Conservation (phyloP, 2,888 invertebrate species). For the Idaea straminata region DNA sequence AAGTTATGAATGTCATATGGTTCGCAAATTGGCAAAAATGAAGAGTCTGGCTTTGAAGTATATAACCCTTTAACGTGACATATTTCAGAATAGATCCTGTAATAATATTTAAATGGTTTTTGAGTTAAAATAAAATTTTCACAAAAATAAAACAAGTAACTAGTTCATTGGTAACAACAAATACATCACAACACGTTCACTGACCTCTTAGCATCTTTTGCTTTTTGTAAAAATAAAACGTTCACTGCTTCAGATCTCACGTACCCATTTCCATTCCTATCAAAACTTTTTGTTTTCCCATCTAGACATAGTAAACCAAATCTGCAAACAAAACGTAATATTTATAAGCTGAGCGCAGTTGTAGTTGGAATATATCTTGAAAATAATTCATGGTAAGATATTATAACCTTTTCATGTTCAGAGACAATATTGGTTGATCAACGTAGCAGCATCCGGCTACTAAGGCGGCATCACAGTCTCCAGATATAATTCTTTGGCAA, state of each 20-base stretch:
- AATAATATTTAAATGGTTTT: neutral
- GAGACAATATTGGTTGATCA: constrained; percentile 62
- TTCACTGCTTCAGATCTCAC: constrained; percentile 86
- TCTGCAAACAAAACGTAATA: neutral
- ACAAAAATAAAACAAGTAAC: too few relatives aligned
- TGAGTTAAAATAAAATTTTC: neutral
- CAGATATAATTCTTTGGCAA: constrained; percentile 42
- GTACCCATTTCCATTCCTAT: constrained; percentile 87
- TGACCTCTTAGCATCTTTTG: constrained; percentile 78
- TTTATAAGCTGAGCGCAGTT: neutral
- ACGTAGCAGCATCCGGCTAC: constrained; percentile 81
- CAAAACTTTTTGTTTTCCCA: constrained; percentile 93
- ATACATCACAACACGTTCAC: neutral
- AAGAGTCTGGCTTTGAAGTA: constrained; percentile 30
- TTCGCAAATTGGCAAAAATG: constrained; percentile 34
- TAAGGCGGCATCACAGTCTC: constrained; percentile 73
- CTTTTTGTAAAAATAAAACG: constrained; percentile 84
- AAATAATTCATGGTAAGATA: neutral
- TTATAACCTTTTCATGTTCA: constrained; percentile 45
- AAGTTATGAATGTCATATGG: constrained; percentile 65
- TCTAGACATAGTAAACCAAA: constrained; percentile 65
- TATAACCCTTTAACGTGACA: constrained; percentile 40
- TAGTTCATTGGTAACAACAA: neutral
- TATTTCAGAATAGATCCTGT: constrained; percentile 54
- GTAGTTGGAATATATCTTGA: neutral